phyloP scores from a whole-genome alignment of 2,888 invertebrate genomes.

The Caenorhabditis becei region DNA sequence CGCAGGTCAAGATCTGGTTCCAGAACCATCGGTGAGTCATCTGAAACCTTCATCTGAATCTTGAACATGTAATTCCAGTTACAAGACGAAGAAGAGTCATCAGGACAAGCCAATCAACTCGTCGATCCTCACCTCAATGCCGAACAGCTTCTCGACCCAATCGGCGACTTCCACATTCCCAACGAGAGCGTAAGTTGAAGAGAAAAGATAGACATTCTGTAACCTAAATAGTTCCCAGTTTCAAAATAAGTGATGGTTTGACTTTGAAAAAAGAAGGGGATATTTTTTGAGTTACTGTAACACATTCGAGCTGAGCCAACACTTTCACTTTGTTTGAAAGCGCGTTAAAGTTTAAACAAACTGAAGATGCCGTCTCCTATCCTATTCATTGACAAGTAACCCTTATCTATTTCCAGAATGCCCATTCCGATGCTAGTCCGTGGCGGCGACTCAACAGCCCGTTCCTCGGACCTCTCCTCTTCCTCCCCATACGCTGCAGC shows the following conservation, averaged over 20 bases:
- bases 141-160: constrained; percentile 47
- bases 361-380: too few relatives aligned
- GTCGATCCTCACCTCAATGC: constrained; percentile 48
- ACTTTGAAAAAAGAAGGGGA: too few relatives aligned
- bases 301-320: too few relatives aligned
- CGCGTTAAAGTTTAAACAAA: too few relatives aligned
- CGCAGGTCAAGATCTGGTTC: constrained; percentile 98
- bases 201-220: too few relatives aligned
- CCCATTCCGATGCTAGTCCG: constrained; percentile 67
- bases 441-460: constrained; percentile 54
- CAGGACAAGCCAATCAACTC: constrained; percentile 68
- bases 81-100: constrained; percentile 80
- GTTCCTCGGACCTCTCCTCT: constrained; percentile 50
- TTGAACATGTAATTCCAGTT: constrained; percentile 63
- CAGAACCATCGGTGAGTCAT: constrained; percentile 86
- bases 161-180: constrained; percentile 43
- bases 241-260: too few relatives aligned
- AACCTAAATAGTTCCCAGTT: background rate
- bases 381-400: too few relatives aligned
- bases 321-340: too few relatives aligned
- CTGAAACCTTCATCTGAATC: background rate
- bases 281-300: too few relatives aligned
- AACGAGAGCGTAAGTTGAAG: constrained; percentile 50
- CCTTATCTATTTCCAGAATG: constrained; percentile 55
- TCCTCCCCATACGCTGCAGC: constrained; percentile 32